Base-by-base conservation (phyloP, 2,797 vertebrate genomes). In the Falco naumanni region DNA sequence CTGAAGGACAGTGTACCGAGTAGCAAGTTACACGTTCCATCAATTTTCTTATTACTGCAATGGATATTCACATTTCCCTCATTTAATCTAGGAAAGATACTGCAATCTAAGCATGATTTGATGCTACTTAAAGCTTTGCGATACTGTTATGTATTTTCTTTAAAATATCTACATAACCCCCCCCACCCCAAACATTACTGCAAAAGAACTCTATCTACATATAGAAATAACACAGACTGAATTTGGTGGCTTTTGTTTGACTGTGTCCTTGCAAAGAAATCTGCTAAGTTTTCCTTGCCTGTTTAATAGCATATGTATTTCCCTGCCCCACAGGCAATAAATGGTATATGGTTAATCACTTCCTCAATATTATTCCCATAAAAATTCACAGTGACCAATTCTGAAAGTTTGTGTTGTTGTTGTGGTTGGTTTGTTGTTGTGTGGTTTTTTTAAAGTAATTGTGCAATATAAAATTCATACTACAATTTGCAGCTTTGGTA, bases 211-310 rank as follows among this genome's bases (percentile, higher is more conserved):
- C 17, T 89, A 84, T 41, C 91, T 94, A 95, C 50, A 87, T 89
- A 94, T 19, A 83, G 95, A 97, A 97, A 89, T 69, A 95, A 71
- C 68, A 96, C 39, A 97, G 82, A 95, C 90, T 96, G 96, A 76
- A 94, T 95, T 97, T 93, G 89, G 90, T 95, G 94, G 95, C 92
- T 96, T 93, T 71, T 90, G 59, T 94, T 96, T 97, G 93, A 96
- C 95, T 76, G 65, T 60, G 56, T 53, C 89, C 93, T 87, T 93
- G 74, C 66, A 95, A 92, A 96, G 43, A 91, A 65, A 81, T 48
- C 74, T 84, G 70, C 26, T 60, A 84, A 71, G n/a, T 84, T 90
- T 48, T 74, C 83, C 51, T 86, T 89, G 45, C 63, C 86, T 84
- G 50, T 90, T 95, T 94, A 97, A 97, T 65, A 97, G 93, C 92